Base-by-base conservation (phyloP, 2,888 invertebrate species). In the Junonia oenone region DNA sequence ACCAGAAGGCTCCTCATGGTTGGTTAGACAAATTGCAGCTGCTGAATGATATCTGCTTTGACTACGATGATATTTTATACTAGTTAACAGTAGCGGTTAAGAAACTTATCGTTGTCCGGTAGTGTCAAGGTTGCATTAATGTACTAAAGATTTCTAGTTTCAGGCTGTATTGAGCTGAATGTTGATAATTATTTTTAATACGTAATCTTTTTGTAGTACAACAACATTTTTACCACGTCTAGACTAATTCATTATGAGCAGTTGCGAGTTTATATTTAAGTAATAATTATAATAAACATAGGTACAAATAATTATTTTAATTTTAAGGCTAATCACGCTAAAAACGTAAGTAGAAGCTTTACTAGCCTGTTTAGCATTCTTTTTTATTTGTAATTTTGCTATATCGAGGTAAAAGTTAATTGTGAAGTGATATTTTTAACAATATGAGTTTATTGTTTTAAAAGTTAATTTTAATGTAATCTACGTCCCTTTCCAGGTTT, bases 61-160 rank as follows among this genome's bases (percentile, higher is more conserved):
- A 60, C 66, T 63, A 52, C 68, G 72, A 75, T 76, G 78, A 82
- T 81, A 80, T 85, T 88, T 83, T 87, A 88, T 87, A 87, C 76
- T 73, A 66, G 67, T 63, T 55, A 63, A 68, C 63, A 62, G 68
- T 64, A 57, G 62, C 66, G 70, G 71, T 86, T 82, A 75, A 71
- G 84, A 76, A 87, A 86, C 69, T 64, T 66, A 60, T 61, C 66
- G 71, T 61, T 61, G 68, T 64, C 68, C 63, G 72, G 67, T 72
- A 78, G 74, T 71, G 76, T 81, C 84, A 83, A 85, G 86, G 87
- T 78, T 76, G 67, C 56, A 47, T 47, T 56, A 53, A 63, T 56
- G 67, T 63, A 70, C 67, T 63, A 63, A 66, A 71, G 69, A 74
- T 79, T 79, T 81, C 74, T 69, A 76, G 76, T 78, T 76, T 71